phyloP scores from a whole-genome alignment of 2,113 vertebrate species.

The Oceanodroma tethys region DNA sequence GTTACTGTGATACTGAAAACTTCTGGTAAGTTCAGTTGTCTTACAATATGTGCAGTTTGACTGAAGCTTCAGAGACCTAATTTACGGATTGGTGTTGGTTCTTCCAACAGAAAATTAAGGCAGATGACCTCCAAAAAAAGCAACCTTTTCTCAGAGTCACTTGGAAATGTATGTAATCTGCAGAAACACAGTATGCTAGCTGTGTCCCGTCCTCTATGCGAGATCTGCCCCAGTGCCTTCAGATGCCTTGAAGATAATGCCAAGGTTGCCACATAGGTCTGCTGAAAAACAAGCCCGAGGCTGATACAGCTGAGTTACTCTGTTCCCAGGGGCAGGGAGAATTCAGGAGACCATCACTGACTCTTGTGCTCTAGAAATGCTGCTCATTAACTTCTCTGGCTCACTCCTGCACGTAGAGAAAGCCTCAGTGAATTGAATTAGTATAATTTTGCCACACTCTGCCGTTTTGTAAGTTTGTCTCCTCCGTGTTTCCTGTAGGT shows the following conservation, averaged over 20 bases:
- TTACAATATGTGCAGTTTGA: neutral
- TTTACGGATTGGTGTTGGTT: neutral
- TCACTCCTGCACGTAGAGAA: neutral
- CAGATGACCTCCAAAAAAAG: neutral
- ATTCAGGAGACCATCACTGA: neutral
- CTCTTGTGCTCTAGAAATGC: neutral
- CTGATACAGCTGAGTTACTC: neutral
- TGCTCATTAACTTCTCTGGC: neutral
- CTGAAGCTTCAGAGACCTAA: neutral
- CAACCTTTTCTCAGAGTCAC: neutral
- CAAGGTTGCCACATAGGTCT: neutral
- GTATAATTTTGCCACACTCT: neutral
- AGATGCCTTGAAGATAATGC: neutral
- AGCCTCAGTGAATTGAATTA: neutral
- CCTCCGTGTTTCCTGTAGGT: neutral
- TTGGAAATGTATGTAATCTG: neutral
- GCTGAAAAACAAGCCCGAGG: neutral
- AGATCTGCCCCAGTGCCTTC: neutral
- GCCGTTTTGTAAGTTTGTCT: neutral
- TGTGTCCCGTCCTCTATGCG: neutral
- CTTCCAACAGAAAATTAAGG: neutral
- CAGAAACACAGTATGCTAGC: neutral
- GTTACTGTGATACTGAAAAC: neutral
- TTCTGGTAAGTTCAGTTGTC: neutral
- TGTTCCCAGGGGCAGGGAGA: neutral